Base-by-base conservation (phyloP, 2,113 vertebrate genomes). In the Centropus bengalensis region DNA sequence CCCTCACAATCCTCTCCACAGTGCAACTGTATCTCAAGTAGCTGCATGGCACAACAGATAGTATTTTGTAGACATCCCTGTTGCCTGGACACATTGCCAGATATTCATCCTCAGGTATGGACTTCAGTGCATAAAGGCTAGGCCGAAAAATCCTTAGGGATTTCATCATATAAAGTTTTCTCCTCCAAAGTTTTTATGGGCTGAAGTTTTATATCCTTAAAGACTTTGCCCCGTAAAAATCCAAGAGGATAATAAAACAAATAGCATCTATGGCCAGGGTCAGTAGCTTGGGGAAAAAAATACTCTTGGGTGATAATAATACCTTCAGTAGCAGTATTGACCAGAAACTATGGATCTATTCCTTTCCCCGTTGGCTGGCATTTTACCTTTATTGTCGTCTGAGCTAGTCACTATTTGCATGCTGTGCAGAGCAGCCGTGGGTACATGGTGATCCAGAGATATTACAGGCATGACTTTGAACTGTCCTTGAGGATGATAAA, bases 121-220 rank as follows among this genome's bases (percentile, higher is more conserved):
- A 86, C 80, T 88, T 78, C 68, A 81, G 71, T 20, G 47, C 44
- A 78, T 49, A 86, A 90, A 94, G 68, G 56, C 27, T 52, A 47
- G 86, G 68, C n/a, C 82, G 69, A 93, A 74, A 93, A 95, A 75
- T 84, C 90, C 77, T 47, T 68, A 10, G 62, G 90, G 95, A 84
- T 88, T 90, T 60, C 62, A 42, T 81, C 54, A 0, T 81, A 91
- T 79, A 96, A 94, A 95, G 93, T 94, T 97, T 86, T 84, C 93
- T 90, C 73, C 92, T 92, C 59, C 82, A 40, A 96, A 94, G 85
- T 88, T 95, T 96, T 97, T 96, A 96, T 58, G 66, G 58, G 64
- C 42, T 63, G 59, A 83, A 93, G 52, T 89, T 95, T 93, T 95
- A 95, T 87, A 27, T 38, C 88, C 86, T 86, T 87, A 87, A 96